Conservation (phyloP, 2,888 invertebrate genomes). For the Nomada ruficornis region DNA sequence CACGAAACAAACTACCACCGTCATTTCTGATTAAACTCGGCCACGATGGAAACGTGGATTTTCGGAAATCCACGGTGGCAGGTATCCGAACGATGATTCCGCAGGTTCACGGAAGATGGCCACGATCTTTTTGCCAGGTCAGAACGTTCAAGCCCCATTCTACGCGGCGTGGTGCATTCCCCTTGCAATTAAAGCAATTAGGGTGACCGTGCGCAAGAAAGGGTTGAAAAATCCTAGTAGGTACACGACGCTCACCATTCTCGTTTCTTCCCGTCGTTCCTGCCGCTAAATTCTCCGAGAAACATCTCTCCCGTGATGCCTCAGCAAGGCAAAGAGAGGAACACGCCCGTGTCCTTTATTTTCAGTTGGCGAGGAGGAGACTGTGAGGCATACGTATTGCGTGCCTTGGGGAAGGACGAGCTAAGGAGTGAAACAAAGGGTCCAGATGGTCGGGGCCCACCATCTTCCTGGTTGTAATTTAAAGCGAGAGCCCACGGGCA, state of each 20-base stretch:
- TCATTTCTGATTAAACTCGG: neutral
- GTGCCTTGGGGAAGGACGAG: conserved; percentile 68
- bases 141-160: conserved; percentile 47
- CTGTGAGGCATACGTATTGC: conserved; percentile 62
- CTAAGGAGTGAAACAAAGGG: conserved; percentile 69
- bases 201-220: conserved; percentile 55
- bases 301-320: conserved; percentile 34
- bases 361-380: conserved; percentile 48
- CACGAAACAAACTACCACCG: neutral
- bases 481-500: conserved; percentile 64
- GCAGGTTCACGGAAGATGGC: conserved; percentile 10
- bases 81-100: neutral
- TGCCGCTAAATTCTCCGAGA: conserved; percentile 21
- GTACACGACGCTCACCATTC: conserved; percentile 60
- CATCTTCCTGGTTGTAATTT: conserved; percentile 73
- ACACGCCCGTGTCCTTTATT: conserved; percentile 57
- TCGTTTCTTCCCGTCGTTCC: conserved; percentile 61
- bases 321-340: conserved; percentile 39
- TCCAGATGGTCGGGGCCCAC: conserved; percentile 64
- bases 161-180: conserved; percentile 56
- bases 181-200: conserved; percentile 68
- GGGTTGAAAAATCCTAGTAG: conserved; percentile 62
- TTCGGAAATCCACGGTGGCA: conserved; percentile 3
- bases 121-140: conserved; percentile 42
- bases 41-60: neutral